Conservation (phyloP, 2,113 vertebrate species). For the Halichoeres trimaculatus region DNA sequence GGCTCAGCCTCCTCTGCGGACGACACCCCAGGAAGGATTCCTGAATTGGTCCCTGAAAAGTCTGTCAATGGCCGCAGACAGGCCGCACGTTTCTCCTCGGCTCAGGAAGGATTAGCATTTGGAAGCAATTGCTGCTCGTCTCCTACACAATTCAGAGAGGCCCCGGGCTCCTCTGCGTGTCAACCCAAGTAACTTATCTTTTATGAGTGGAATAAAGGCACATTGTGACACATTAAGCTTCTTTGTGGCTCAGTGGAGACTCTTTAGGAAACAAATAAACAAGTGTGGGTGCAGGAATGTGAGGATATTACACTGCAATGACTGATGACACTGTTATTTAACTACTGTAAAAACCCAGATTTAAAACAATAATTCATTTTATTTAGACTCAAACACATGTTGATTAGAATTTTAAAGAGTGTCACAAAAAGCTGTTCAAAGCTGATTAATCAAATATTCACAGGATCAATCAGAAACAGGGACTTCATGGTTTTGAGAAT, state of each 20-base stretch:
- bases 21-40: slow-evolving; percentile 17
- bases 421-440: neutral
- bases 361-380: neutral
- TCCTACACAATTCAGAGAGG: slow-evolving; percentile 38
- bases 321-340: no score
- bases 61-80: slow-evolving; percentile 43
- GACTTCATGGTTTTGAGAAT: neutral
- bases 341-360: neutral
- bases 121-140: slow-evolving; percentile 32
- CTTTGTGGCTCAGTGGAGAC: neutral
- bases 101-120: slow-evolving; percentile 58
- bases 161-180: slow-evolving; percentile 33
- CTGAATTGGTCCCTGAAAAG: slow-evolving; percentile 52
- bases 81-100: slow-evolving; percentile 41
- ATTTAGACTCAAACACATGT: neutral
- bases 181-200: neutral
- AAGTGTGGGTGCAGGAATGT: neutral
- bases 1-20: slow-evolving; percentile 8
- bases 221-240: neutral
- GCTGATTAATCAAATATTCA: neutral
- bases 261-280: neutral
- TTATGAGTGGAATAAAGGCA: neutral
- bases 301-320: neutral
- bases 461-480: neutral
- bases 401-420: neutral